Evolutionary conservation across 2,888 invertebrate genomes (phyloP), one percentile per base, ranked within the genome.

Genomic region (Metellina segmentata): DNA sequence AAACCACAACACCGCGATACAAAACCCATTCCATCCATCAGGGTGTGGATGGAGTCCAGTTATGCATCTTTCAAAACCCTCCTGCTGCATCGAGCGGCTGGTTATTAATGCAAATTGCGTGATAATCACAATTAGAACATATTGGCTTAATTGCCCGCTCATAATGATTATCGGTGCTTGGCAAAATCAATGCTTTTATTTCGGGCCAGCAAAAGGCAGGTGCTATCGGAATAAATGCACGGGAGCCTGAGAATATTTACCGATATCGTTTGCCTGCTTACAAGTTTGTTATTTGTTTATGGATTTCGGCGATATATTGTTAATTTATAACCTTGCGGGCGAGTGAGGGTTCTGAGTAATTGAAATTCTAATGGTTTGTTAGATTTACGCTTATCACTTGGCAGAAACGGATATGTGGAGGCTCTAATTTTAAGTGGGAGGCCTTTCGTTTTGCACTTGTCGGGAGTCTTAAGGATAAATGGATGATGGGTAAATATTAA

Each of bases 51-150:
- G 1, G 34, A 4, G 34, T 34, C 34, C 34, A 34, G 34, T 34
- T 34, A 34, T 34, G 34, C 34, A 34, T 34, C 34, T 34, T 34
- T 34, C 34, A 34, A 34, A 34, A 34, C 34, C 34, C 34, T 4
- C 34, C 34, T 34, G 9, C 9, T 16, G 13, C 53, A 79, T 91
- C 83, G 81, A 85, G n/a, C 86, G 53, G 1, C 52, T 34, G 72
- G 70, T 91, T 87, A 91, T 91, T 87, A 87, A 91, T 87, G 87
- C 87, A 88, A 91, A 91, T 34, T 91, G 91, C 91, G 91, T 91
- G 91, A 61, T 91, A 91, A 91, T 91, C 87, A 91, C 87, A 91
- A 91, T 91, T 91, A 91, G 71, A 82, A 82, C 72, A 87, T 88
- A 91, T 91, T 91, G 87, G 91, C 91, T 87, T 91, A 91, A 91